Evolutionary conservation across 2,797 vertebrate species (phyloP), one percentile per base, ranked within the genome.

Genomic region (Ciconia nigra): DNA sequence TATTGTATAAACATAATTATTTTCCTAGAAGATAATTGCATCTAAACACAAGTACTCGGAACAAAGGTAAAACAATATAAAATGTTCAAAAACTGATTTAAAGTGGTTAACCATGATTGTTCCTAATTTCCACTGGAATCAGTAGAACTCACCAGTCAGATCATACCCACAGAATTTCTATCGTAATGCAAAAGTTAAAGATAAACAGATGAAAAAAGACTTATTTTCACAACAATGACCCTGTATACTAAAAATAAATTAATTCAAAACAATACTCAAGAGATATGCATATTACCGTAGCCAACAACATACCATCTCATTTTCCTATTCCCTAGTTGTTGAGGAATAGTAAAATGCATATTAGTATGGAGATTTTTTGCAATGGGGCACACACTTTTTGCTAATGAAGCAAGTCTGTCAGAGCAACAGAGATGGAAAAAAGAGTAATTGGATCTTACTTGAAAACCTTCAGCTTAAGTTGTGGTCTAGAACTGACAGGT

Each of bases 401-500:
- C 72, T 93, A 94, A 95, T 93, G 72, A 95, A 96, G 72, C 79
- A 96, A 93, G 39, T 81, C 89, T 95, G 65, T 85, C 76, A 91
- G 46, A 90, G 22, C 16, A 93, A 74, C 44, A 66, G 47, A 93
- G 44, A 86, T 71, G 33, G 72, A 78, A 88, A 58, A 89, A 89
- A 63, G 37, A 19, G 14, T 95, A 95, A 97, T 94, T 96, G 76
- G 69, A 92, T 81, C 54, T 78, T 76, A 41, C 37, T 86, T 54
- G 91, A 94, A 95, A 95, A 89, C 3, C 41, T 88, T 83, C 51
- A 89, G 26, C 37, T 78, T 70, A 49, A 70, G 7, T 47, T 89
- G 25, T 57, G 35, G 57, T 89, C 71, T 80, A 86, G 72, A 91
- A 85, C 26, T 91, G 95, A 55, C 72, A 83, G 46, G 5, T 89